A percentile compares a stretch with the other conserved stretches of the same genome.
phyloP scores from a whole-genome alignment of 2,113 vertebrate genomes.

The Psilopogon haemacephalus region DNA sequence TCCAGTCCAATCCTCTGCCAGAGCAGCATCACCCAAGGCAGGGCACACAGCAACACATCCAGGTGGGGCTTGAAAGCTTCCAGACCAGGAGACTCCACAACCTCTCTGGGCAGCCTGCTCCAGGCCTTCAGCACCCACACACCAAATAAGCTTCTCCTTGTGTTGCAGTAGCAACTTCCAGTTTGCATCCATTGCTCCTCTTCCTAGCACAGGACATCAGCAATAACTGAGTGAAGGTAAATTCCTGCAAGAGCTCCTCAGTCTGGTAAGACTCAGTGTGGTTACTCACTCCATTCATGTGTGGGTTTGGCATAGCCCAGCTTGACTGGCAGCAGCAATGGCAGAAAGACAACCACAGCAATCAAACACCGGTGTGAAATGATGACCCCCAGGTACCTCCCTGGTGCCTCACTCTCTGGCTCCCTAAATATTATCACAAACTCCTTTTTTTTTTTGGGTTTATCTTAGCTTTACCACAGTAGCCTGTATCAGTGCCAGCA shows the following conservation, averaged over 20 bases:
- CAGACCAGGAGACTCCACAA: too few relatives aligned
- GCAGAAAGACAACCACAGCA: background rate
- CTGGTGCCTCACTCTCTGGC: background rate
- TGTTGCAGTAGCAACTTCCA: too few relatives aligned
- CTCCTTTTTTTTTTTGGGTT: background rate
- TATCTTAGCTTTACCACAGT: background rate
- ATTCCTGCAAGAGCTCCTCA: background rate
- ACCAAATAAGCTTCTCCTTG: too few relatives aligned
- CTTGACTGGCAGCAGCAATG: background rate
- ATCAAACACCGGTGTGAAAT: background rate
- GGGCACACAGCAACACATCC: too few relatives aligned
- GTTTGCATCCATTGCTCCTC: too few relatives aligned
- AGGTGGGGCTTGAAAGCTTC: too few relatives aligned
- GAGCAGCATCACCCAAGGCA: too few relatives aligned
- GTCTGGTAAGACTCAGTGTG: background rate
- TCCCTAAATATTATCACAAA: slow-evolving; percentile 11
- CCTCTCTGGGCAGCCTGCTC: background rate
- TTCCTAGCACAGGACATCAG: too few relatives aligned
- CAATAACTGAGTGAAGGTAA: background rate
- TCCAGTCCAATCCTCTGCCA: too few relatives aligned
- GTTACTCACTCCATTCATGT: background rate
- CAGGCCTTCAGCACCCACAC: too few relatives aligned
- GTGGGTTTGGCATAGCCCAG: background rate
- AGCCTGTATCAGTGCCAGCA: background rate
- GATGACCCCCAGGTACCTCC: background rate